phyloP scores from a whole-genome alignment of 1,140 invertebrate species.

The Araneus ventricosus region DNA sequence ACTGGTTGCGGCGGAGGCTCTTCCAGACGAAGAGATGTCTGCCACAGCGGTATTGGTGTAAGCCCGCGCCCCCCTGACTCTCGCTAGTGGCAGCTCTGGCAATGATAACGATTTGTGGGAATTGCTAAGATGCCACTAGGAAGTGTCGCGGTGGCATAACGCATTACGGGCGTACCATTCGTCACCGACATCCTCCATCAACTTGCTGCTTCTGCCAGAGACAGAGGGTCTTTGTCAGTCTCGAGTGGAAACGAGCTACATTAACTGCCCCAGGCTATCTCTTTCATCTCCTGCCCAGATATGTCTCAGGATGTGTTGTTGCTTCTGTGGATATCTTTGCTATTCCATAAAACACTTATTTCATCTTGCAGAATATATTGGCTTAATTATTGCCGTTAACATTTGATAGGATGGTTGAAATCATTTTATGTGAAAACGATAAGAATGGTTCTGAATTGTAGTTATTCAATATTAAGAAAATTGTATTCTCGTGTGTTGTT shows the following conservation, averaged over 20 bases:
- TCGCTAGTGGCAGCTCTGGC: constrained; percentile 74
- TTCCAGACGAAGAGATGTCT: not conserved
- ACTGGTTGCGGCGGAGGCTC: not conserved
- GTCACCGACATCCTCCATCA: constrained; percentile 52
- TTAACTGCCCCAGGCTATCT: not conserved
- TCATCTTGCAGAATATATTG: constrained; percentile 8
- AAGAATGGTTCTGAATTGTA: no score
- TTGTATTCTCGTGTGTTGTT: no score
- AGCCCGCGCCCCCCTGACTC: constrained; percentile 31
- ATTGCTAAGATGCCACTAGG: constrained; percentile 75
- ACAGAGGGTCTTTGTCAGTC: not conserved
- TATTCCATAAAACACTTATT: not conserved
- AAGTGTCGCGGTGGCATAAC: constrained; percentile 66
- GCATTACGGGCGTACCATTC: constrained; percentile 42
- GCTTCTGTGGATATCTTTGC: not conserved
- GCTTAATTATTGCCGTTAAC: not conserved
- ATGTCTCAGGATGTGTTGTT: not conserved
- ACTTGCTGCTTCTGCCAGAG: not conserved
- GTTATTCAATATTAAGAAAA: no score
- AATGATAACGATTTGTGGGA: constrained; percentile 72
- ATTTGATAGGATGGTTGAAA: not conserved
- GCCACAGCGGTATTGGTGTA: not conserved
- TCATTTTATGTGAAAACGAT: no score
- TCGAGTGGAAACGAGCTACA: not conserved
- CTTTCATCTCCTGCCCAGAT: not conserved